Percentiles rank a stretch among this genome's conserved stretches.
These are phyloP conservation scores for Chrysolina oricalcia DNA, from an alignment of 2,888 invertebrate genomes.

Conservation along the genomic window DNA sequence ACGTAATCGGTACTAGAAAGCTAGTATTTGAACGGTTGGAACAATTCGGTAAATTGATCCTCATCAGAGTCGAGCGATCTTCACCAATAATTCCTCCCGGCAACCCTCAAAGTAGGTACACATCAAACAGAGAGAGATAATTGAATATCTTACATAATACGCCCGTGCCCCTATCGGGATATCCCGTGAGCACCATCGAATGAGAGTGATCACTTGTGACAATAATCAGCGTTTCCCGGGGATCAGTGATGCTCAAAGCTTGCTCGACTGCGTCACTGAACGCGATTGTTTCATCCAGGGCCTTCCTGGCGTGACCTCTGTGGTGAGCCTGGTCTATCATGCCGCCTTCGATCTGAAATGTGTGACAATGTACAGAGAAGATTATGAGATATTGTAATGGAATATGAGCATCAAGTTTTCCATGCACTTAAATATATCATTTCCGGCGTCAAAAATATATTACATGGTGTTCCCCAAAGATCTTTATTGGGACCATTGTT, in stretches of 20 bases:
- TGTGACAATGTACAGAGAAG: slow-evolving; percentile 4
- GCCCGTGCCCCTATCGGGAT: slow-evolving; percentile 79
- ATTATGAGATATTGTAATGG: no score
- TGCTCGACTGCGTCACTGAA: slow-evolving; percentile 85
- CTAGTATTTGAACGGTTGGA: no score
- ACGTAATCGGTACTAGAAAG: no score
- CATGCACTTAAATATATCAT: no score
- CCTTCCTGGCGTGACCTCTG: slow-evolving; percentile 83
- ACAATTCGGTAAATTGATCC: no score
- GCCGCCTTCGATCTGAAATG: slow-evolving; percentile 84
- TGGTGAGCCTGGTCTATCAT: slow-evolving; percentile 92
- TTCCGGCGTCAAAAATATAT: no score
- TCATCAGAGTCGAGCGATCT: no score
- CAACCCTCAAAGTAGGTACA: neutral
- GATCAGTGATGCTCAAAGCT: slow-evolving; percentile 76
- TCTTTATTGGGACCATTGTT: no score
- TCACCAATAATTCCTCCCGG: neutral
- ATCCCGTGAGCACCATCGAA: slow-evolving; percentile 85
- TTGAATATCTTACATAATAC: slow-evolving; percentile 77
- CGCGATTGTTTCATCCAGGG: slow-evolving; percentile 85
- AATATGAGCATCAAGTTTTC: no score
- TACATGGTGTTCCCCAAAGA: no score
- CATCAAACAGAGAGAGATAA: slow-evolving; percentile 9
- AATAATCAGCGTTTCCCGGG: slow-evolving; percentile 80
- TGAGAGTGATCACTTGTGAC: slow-evolving; percentile 92